phyloP scores from a whole-genome alignment of 2,113 vertebrate species.

The Pelusios castaneus region DNA sequence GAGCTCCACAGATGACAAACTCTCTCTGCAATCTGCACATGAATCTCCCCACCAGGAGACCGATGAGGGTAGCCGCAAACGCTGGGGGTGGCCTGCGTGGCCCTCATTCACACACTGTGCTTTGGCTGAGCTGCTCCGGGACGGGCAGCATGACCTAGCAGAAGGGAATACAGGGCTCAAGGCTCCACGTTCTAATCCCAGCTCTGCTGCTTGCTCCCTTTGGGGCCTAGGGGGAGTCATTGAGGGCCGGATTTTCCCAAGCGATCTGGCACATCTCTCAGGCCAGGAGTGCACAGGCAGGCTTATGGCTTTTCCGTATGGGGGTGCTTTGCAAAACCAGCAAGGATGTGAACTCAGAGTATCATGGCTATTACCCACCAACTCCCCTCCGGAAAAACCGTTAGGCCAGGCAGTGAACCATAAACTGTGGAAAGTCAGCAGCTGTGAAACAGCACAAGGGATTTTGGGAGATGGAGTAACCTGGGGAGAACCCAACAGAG shows the following conservation, averaged over 20 bases:
- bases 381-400: neutral
- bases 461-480: neutral
- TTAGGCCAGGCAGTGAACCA: neutral
- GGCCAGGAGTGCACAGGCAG: neutral
- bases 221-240: neutral
- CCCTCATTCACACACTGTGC: neutral
- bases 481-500: neutral
- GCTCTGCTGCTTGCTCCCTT: neutral
- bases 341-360: neutral
- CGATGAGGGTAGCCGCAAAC: neutral
- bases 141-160: neutral
- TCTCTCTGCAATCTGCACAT: neutral
- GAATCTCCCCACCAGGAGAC: neutral
- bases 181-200: neutral
- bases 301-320: neutral
- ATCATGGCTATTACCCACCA: neutral
- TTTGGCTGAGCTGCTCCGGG: neutral
- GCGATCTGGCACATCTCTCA: neutral
- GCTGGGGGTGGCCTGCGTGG: neutral
- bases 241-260: neutral
- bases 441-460: neutral
- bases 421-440: neutral
- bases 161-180: neutral
- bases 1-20: neutral
- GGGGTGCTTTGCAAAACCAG: neutral